A percentile compares a stretch with the other conserved stretches of the same genome.
Evolutionary conservation across 2,113 vertebrate genomes (phyloP).

Genomic region (Pseudolaguvia tuberculata): DNA sequence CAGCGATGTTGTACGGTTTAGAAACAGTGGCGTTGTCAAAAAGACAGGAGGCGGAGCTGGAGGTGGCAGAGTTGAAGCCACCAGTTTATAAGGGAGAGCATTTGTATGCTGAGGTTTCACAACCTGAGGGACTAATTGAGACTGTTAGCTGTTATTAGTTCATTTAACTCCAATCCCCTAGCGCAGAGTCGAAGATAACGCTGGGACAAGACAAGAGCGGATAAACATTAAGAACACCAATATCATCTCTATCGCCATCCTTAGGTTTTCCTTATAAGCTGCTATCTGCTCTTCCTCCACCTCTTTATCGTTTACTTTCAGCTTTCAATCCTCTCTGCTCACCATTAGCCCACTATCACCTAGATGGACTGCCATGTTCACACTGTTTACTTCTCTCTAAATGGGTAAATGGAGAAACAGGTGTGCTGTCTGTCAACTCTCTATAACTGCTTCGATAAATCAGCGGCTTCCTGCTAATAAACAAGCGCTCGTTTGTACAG

Average conservation of each 20-base stretch:
- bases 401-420: constrained; percentile 8
- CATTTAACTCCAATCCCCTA: no score
- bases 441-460: constrained; percentile 17
- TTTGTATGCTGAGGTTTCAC: no score
- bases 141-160: no score
- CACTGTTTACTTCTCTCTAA: constrained; percentile 25
- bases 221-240: not conserved
- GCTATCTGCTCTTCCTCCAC: constrained; percentile 6
- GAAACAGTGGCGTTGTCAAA: no score
- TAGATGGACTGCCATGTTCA: constrained; percentile 10
- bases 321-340: constrained; percentile 10
- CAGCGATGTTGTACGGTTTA: no score
- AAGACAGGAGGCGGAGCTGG: no score
- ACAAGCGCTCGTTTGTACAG: not conserved
- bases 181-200: not conserved
- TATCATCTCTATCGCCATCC: not conserved
- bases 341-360: constrained; percentile 1
- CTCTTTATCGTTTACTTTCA: not conserved
- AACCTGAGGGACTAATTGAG: no score
- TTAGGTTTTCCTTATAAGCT: not conserved
- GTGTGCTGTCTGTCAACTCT: not conserved
- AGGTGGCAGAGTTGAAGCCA: no score
- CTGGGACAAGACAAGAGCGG: not conserved
- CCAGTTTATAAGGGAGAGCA: no score
- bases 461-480: constrained; percentile 12